Percentiles rank a stretch among this genome's conserved stretches.
Evolutionary conservation across 2,797 vertebrate genomes (phyloP).

Genomic region (Anas bernieri): DNA sequence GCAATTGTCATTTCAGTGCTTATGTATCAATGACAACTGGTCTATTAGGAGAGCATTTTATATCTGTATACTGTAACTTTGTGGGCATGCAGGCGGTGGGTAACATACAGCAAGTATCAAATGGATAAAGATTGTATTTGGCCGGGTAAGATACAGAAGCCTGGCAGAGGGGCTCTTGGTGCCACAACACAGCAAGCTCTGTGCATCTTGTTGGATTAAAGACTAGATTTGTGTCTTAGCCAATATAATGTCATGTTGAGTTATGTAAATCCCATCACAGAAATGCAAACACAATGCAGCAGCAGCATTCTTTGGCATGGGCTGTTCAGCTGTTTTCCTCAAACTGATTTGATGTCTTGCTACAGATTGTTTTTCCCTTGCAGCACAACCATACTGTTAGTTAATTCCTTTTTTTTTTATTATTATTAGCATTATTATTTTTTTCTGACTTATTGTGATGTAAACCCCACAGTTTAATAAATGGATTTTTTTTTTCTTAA

Average conservation of each 20-base stretch:
- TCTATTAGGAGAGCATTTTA: neutral
- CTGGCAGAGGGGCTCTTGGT: slow-evolving; percentile 60
- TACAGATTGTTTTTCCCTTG: slow-evolving; percentile 63
- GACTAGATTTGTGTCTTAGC: slow-evolving; percentile 80
- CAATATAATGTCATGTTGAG: slow-evolving; percentile 83
- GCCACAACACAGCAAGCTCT: slow-evolving; percentile 68
- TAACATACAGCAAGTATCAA: slow-evolving; percentile 60
- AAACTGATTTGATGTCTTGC: slow-evolving; percentile 71
- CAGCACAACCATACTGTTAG: neutral
- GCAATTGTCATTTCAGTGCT: neutral
- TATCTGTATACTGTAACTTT: slow-evolving; percentile 24
- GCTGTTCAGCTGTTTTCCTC: slow-evolving; percentile 59
- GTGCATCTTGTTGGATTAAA: slow-evolving; percentile 81
- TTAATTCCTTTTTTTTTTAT: neutral
- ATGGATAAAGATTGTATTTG: slow-evolving; percentile 48
- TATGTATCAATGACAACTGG: neutral
- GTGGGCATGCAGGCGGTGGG: neutral
- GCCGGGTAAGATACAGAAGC: slow-evolving; percentile 41
- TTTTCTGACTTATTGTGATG: slow-evolving; percentile 15
- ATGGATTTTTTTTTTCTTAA: neutral
- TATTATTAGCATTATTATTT: neutral
- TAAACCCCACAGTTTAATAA: slow-evolving; percentile 29
- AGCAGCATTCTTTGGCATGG: slow-evolving; percentile 63
- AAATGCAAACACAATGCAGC: slow-evolving; percentile 76
- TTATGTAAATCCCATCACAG: slow-evolving; percentile 84